A percentile compares a stretch with the other conserved stretches of the same genome.
Evolutionary conservation across 2,113 vertebrate genomes (phyloP).

Genomic region (Rhea pennata): DNA sequence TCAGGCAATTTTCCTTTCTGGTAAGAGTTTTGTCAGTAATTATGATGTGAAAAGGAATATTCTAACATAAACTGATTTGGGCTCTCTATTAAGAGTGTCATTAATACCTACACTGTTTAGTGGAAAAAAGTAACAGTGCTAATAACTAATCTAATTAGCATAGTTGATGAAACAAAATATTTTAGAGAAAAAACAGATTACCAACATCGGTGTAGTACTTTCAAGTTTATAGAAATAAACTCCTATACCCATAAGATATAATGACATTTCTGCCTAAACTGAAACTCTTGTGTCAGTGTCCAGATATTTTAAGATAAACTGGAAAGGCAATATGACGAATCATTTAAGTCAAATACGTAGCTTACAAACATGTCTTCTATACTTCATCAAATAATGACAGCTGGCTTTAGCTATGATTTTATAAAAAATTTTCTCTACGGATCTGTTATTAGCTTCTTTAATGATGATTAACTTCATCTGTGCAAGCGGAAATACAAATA

Average conservation of each 20-base stretch:
- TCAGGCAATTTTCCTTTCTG: not conserved
- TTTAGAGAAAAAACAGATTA: constrained; percentile 18
- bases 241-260: not conserved
- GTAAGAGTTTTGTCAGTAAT: not conserved
- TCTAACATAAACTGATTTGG: not conserved
- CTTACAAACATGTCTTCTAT: not conserved
- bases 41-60: not conserved
- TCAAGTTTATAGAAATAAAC: constrained; percentile 9
- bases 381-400: not conserved
- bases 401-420: not conserved
- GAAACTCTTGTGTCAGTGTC: not conserved
- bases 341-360: not conserved
- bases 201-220: not conserved
- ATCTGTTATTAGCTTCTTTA: not conserved
- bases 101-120: not conserved
- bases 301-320: constrained; percentile 40
- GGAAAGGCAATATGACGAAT: constrained; percentile 2
- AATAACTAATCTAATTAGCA: constrained; percentile 2
- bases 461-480: not conserved
- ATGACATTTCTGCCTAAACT: constrained; percentile 40
- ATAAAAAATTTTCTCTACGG: not conserved
- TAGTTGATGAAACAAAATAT: constrained; percentile 14
- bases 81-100: not conserved
- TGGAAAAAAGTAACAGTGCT: not conserved
- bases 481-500: not conserved